These are phyloP conservation scores for Pedionomus torquatus DNA, from an alignment of 2,113 vertebrate species.

Conservation along the genomic window DNA sequence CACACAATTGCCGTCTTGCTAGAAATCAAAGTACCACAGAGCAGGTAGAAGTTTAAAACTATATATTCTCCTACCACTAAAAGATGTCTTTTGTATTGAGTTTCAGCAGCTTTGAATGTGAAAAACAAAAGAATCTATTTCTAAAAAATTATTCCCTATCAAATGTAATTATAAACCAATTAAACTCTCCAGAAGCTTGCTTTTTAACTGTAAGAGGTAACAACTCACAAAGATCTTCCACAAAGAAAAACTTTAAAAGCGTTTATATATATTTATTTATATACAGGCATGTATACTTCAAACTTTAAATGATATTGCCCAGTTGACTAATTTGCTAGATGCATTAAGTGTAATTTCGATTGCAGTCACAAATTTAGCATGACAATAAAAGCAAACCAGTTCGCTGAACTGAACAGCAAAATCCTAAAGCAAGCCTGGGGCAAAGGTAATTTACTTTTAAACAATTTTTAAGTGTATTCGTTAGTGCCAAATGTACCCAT, in stretches of 20 bases:
- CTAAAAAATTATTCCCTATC: background rate
- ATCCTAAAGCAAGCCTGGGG: background rate
- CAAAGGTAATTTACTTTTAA: background rate
- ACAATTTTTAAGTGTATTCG: background rate
- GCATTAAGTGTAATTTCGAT: background rate
- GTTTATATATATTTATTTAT: background rate
- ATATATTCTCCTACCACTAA: background rate
- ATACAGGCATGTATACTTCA: background rate
- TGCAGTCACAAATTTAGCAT: background rate
- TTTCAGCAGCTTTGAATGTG: background rate
- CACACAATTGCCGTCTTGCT: background rate
- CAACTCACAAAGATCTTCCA: background rate
- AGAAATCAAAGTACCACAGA: slow-evolving; percentile 9
- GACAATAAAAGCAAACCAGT: slow-evolving; percentile 17
- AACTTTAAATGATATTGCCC: background rate
- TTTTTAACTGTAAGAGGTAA: background rate
- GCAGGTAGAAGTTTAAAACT: slow-evolving; percentile 39
- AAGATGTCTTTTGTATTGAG: slow-evolving; percentile 32
- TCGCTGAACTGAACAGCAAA: slow-evolving; percentile 21
- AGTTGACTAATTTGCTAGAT: background rate
- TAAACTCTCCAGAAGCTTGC: background rate
- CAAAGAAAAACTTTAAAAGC: background rate
- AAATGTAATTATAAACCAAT: slow-evolving; percentile 31
- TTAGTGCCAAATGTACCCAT: background rate
- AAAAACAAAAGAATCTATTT: slow-evolving; percentile 49